These are phyloP conservation scores for Corythornis cristatus DNA, from an alignment of 2,113 vertebrate species.

Conservation along the genomic window DNA sequence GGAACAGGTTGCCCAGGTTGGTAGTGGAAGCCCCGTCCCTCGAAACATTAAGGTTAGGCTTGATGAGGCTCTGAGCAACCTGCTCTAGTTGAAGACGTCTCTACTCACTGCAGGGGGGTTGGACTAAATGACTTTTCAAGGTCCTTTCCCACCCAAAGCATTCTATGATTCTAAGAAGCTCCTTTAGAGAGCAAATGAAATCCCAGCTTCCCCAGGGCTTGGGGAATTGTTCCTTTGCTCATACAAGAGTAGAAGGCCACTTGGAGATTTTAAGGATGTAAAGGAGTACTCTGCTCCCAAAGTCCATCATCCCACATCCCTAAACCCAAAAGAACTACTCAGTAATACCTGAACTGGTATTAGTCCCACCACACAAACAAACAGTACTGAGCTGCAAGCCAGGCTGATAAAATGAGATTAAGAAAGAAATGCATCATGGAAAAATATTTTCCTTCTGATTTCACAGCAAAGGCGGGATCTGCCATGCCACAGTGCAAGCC, in stretches of 20 bases:
- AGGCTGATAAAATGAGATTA: not conserved
- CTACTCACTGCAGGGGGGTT: too few relatives aligned
- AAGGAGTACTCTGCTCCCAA: not conserved
- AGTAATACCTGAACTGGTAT: not conserved
- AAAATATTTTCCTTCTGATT: not conserved
- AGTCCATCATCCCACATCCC: not conserved
- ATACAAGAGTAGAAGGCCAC: not conserved
- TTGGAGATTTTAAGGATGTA: not conserved
- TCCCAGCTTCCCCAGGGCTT: not conserved
- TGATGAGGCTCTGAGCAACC: too few relatives aligned
- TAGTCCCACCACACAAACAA: not conserved
- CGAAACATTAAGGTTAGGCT: too few relatives aligned
- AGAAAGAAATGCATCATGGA: not conserved
- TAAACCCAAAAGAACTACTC: not conserved
- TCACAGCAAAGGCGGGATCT: not conserved
- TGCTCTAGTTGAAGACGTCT: too few relatives aligned
- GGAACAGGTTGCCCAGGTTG: too few relatives aligned
- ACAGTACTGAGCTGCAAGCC: not conserved
- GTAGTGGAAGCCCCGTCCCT: too few relatives aligned
- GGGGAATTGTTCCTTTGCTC: fast-evolving
- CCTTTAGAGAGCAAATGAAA: not conserved
- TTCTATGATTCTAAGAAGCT: too few relatives aligned
- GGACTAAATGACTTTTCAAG: too few relatives aligned
- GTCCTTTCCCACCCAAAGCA: too few relatives aligned
- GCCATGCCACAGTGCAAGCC: not conserved